Evolutionary conservation across 2,797 vertebrate species (phyloP).

Genomic region (Florisuga fusca): DNA sequence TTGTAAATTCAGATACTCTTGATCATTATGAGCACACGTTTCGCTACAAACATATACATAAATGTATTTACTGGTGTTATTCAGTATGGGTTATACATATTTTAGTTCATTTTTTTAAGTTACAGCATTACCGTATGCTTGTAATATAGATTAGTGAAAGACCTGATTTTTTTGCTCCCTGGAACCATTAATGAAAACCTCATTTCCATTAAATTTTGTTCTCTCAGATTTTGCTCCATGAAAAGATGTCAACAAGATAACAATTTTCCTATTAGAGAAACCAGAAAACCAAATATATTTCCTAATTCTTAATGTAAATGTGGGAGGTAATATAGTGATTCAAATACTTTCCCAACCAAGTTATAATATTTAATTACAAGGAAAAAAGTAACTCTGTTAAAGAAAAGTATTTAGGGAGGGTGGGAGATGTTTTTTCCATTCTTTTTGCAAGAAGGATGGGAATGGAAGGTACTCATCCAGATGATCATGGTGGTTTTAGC

Average conservation of each 20-base stretch:
- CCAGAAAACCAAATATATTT: not conserved
- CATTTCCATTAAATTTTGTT: not conserved
- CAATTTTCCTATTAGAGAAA: not conserved
- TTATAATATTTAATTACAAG: not conserved
- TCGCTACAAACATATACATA: not conserved
- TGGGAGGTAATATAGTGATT: not conserved
- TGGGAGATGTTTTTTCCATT: not conserved
- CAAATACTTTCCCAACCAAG: not conserved
- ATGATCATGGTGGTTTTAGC: not conserved
- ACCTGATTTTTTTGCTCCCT: not conserved
- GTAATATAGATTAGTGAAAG: not conserved
- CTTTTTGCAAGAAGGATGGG: not conserved
- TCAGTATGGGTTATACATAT: not conserved
- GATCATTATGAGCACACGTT: not conserved
- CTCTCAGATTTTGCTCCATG: not conserved
- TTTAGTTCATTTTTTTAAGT: not conserved
- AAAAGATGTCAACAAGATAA: not conserved
- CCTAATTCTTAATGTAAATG: not conserved
- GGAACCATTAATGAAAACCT: not conserved
- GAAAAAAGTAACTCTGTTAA: not conserved
- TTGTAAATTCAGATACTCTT: not conserved
- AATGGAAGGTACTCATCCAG: not conserved
- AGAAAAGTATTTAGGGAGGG: not conserved
- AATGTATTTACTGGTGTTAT: not conserved
- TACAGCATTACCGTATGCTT: not conserved